A percentile compares a stretch with the other conserved stretches of the same genome.
These are phyloP conservation scores for Rhaphigaster nebulosa DNA, from an alignment of 2,888 invertebrate species.

Conservation along the genomic window DNA sequence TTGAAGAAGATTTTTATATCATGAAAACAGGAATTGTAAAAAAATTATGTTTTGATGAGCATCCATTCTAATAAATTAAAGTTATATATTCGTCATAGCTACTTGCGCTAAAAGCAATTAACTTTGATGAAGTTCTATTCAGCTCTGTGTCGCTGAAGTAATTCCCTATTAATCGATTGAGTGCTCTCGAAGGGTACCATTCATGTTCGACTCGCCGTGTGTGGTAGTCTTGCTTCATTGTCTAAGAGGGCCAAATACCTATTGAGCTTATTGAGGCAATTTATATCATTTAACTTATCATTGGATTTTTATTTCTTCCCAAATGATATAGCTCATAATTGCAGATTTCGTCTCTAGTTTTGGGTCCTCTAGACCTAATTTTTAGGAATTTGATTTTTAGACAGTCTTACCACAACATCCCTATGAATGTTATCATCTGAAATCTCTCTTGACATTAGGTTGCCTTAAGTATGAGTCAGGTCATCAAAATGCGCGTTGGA, in stretches of 20 bases:
- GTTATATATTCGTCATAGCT: not conserved
- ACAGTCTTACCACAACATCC: no score
- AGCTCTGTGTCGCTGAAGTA: not conserved
- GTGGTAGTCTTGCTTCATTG: not conserved
- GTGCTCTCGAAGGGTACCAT: not conserved
- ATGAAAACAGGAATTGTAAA: not conserved
- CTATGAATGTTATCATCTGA: not conserved
- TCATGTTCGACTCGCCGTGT: constrained; percentile 4
- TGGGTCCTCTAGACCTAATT: not conserved
- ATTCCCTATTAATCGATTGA: constrained; percentile 15
- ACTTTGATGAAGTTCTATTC: not conserved
- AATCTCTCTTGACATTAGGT: not conserved
- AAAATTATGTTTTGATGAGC: not conserved
- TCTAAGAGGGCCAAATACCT: constrained; percentile 5
- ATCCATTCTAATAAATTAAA: not conserved
- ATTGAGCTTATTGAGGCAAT: constrained; percentile 20
- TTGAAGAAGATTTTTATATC: not conserved
- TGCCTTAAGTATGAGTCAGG: not conserved
- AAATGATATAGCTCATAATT: not conserved
- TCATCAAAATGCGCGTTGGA: constrained; percentile 1
- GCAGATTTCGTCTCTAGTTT: not conserved
- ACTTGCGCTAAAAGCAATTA: not conserved
- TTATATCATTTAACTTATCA: constrained; percentile 18
- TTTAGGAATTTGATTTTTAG: no score
- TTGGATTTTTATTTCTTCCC: not conserved